These are phyloP conservation scores for Volucella inflata DNA, from an alignment of 2,888 invertebrate genomes.

Conservation along the genomic window DNA sequence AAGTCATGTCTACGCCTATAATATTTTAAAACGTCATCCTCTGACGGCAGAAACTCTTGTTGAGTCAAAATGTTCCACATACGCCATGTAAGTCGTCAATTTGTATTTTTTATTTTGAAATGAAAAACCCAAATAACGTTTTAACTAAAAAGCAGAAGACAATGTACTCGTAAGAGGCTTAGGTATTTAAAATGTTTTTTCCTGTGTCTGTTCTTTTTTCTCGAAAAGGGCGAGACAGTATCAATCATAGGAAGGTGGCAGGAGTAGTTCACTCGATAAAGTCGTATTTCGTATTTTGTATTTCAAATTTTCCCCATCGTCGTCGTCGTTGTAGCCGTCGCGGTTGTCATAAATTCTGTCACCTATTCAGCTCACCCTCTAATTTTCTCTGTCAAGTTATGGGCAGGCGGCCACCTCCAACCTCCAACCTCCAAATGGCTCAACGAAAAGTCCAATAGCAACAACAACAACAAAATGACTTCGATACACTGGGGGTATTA, in stretches of 20 bases:
- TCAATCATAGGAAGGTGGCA: background rate
- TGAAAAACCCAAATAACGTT: background rate
- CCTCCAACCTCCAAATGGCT: slow-evolving; percentile 29
- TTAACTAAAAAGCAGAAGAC: background rate
- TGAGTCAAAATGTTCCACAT: slow-evolving; percentile 12
- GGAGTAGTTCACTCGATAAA: background rate
- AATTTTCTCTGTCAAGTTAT: background rate
- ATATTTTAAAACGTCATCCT: too few relatives aligned
- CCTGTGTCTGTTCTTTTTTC: background rate
- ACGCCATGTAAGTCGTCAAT: background rate
- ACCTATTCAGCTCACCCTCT: slow-evolving; percentile 27
- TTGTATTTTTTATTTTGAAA: background rate
- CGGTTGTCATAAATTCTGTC: slow-evolving; percentile 13
- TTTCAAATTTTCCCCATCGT: background rate
- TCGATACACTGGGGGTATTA: slow-evolving; percentile 55
- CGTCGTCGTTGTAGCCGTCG: background rate
- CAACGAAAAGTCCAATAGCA: slow-evolving; percentile 37
- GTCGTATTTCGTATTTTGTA: slow-evolving; percentile 1
- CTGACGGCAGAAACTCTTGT: background rate
- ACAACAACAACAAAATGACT: slow-evolving; percentile 45
- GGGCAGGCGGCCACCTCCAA: background rate
- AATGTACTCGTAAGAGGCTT: background rate
- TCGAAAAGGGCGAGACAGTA: background rate
- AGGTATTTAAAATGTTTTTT: slow-evolving; percentile 7
- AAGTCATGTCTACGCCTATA: too few relatives aligned